Percentiles rank a stretch among this genome's conserved stretches.
These are phyloP conservation scores for Enteromius radiatus DNA, from an alignment of 2,797 vertebrate genomes.

Conservation along the genomic window DNA sequence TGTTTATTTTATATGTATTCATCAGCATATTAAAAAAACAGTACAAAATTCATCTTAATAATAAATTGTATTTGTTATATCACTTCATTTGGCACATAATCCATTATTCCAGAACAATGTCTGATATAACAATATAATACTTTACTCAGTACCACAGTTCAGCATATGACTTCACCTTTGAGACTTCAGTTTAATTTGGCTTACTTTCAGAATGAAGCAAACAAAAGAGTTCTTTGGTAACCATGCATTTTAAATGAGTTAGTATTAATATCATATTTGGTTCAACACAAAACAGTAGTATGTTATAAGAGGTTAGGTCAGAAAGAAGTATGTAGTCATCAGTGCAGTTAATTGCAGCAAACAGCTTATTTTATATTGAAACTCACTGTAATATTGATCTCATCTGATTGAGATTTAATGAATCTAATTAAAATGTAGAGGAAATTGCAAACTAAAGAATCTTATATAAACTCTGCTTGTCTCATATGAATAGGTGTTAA, in stretches of 20 bases:
- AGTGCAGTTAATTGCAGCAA: not conserved
- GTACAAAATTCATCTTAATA: not conserved
- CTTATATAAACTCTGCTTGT: conserved; percentile 3
- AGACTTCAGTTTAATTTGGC: not conserved
- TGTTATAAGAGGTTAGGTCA: not conserved
- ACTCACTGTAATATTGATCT: no score
- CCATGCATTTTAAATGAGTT: not conserved
- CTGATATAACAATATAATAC: not conserved
- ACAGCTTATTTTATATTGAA: not conserved
- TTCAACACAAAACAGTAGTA: not conserved
- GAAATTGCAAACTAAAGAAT: not conserved
- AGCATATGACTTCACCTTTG: not conserved
- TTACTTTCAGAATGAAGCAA: not conserved
- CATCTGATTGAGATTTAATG: not conserved
- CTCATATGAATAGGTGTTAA: not conserved
- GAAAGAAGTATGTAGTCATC: not conserved
- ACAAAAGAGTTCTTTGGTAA: not conserved
- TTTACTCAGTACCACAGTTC: not conserved
- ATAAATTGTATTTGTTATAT: not conserved
- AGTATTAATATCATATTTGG: not conserved
- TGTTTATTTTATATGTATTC: not conserved
- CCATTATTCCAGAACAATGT: not conserved
- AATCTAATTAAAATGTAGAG: not conserved
- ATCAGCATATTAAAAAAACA: not conserved
- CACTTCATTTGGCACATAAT: not conserved